These are phyloP conservation scores for Zophobas atratus DNA, from an alignment of 1,140 invertebrate genomes.

Conservation along the genomic window DNA sequence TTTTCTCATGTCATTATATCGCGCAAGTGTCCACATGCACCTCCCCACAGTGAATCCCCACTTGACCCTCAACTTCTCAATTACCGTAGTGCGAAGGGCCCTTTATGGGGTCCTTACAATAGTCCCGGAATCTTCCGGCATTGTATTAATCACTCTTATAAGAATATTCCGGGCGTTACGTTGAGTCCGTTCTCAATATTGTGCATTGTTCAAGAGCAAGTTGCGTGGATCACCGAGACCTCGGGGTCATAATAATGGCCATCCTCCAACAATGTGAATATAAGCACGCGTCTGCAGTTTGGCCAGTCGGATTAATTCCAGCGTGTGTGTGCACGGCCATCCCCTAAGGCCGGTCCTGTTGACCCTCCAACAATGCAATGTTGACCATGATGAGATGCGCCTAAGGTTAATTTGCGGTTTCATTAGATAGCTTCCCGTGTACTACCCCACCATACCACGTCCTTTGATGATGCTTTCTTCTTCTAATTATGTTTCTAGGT, in stretches of 20 bases:
- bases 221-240: slow-evolving; percentile 14
- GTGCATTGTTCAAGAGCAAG: slow-evolving; percentile 21
- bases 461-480: slow-evolving; percentile 47
- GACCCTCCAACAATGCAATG: slow-evolving; percentile 40
- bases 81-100: slow-evolving; percentile 17
- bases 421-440: slow-evolving; percentile 42
- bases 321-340: slow-evolving; percentile 5
- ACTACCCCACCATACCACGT: slow-evolving; percentile 10
- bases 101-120: slow-evolving; percentile 36
- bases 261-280: slow-evolving; percentile 31
- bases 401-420: slow-evolving; percentile 48
- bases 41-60: slow-evolving; percentile 5
- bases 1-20: no score
- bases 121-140: slow-evolving; percentile 27
- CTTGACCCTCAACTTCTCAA: slow-evolving; percentile 40
- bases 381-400: slow-evolving; percentile 40
- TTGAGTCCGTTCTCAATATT: slow-evolving; percentile 21
- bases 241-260: slow-evolving; percentile 17
- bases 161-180: slow-evolving; percentile 37
- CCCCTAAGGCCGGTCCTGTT: slow-evolving; percentile 22
- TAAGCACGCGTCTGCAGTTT: slow-evolving; percentile 16
- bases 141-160: slow-evolving; percentile 40
- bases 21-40: no score
- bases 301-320: slow-evolving; percentile 5
- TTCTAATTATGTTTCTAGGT: slow-evolving; percentile 39